Evolutionary conservation across 2,888 invertebrate species (phyloP).

Genomic region (Drosophila neutralis): DNA sequence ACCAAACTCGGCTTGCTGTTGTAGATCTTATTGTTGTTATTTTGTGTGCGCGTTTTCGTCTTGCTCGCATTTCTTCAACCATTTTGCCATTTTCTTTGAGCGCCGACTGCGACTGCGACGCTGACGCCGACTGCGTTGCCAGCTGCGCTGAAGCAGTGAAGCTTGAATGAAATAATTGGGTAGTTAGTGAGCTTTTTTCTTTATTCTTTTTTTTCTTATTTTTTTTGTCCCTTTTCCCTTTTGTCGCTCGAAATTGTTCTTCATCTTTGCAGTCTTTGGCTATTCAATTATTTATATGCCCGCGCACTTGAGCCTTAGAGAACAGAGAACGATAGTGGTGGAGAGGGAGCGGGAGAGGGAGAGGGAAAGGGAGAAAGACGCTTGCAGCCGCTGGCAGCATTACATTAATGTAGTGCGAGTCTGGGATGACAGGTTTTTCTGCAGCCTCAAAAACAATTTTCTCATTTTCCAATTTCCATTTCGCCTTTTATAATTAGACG

Average conservation of each 20-base stretch:
- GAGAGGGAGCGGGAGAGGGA: no score
- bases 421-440: constrained; percentile 39
- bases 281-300: constrained; percentile 71
- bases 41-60: constrained; percentile 48
- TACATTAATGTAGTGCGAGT: not conserved
- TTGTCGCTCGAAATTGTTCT: constrained; percentile 28
- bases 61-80: constrained; percentile 60
- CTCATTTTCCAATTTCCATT: constrained; percentile 57
- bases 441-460: constrained; percentile 46
- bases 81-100: constrained; percentile 52
- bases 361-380: not conserved
- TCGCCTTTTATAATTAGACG: constrained; percentile 64
- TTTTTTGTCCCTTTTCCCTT: not conserved
- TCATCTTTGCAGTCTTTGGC: constrained; percentile 58
- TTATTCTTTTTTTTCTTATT: constrained; percentile 1
- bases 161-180: constrained; percentile 84
- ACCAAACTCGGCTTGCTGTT: constrained; percentile 41
- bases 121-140: constrained; percentile 25
- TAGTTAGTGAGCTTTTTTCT: constrained; percentile 75
- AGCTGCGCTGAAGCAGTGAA: constrained; percentile 73
- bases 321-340: not conserved
- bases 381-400: not conserved
- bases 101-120: constrained; percentile 24
- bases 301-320: constrained; percentile 44
- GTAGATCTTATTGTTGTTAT: constrained; percentile 18